phyloP scores from a whole-genome alignment of 2,113 vertebrate species.

The Hippoglossus stenolepis region DNA sequence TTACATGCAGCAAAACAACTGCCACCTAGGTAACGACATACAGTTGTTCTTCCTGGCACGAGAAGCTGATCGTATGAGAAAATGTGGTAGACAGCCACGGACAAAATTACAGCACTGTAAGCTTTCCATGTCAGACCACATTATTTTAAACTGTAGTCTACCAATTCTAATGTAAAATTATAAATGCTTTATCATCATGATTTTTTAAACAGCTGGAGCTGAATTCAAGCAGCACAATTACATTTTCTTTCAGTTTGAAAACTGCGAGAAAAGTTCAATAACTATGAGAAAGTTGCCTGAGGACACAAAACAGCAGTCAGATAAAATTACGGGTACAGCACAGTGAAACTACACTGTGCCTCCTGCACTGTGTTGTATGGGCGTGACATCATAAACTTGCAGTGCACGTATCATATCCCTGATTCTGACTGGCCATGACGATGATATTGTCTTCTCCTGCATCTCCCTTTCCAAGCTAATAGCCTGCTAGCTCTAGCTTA shows the following conservation, averaged over 20 bases:
- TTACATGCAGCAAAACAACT: constrained; percentile 25
- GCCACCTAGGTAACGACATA: constrained; percentile 40
- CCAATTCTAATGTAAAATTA: constrained; percentile 27
- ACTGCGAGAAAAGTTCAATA: constrained; percentile 19
- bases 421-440: constrained; percentile 43
- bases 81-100: constrained; percentile 15
- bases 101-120: constrained; percentile 37
- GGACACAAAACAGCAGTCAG: constrained; percentile 18
- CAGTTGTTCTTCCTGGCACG: constrained; percentile 30
- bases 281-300: constrained; percentile 12
- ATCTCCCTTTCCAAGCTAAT: constrained; percentile 55
- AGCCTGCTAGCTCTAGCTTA: constrained; percentile 52
- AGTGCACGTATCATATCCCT: constrained; percentile 30
- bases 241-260: constrained; percentile 28
- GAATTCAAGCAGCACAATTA: constrained; percentile 29
- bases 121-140: constrained; percentile 46
- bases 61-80: constrained; percentile 38
- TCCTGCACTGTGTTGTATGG: constrained; percentile 24
- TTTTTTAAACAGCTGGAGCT: constrained; percentile 17
- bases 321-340: constrained; percentile 2
- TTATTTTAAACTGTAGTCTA: constrained; percentile 27
- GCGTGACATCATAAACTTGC: constrained; percentile 36
- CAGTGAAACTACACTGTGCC: neutral
- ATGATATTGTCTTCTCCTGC: constrained; percentile 53
- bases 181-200: constrained; percentile 32